Conservation (phyloP, 2,113 vertebrate species). For the Lepus timidus region DNA sequence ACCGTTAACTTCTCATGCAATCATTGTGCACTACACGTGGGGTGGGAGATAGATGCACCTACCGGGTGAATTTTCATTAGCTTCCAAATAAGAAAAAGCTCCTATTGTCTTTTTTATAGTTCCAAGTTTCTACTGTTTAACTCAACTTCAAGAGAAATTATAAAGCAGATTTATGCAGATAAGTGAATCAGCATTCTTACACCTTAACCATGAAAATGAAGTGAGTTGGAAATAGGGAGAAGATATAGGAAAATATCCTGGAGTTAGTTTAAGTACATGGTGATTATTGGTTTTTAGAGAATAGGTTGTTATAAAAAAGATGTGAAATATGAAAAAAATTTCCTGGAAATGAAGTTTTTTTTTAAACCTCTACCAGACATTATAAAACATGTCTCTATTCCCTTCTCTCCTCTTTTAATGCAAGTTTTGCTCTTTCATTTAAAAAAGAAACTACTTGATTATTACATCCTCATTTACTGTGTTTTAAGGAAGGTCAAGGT, state of each 20-base stretch:
- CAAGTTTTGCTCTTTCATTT: constrained; percentile 75
- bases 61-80: constrained; percentile 35
- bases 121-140: background rate
- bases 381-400: constrained; percentile 58
- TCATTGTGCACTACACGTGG: constrained; percentile 52
- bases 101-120: background rate
- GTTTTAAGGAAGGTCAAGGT: constrained; percentile 76
- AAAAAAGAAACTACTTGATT: constrained; percentile 77
- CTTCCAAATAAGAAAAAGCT: background rate
- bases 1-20: constrained; percentile 48
- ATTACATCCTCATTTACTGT: constrained; percentile 76
- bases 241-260: background rate
- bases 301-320: constrained; percentile 61
- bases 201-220: constrained; percentile 63
- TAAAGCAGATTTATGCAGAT: constrained; percentile 58
- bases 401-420: constrained; percentile 42
- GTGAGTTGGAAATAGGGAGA: constrained; percentile 54
- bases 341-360: constrained; percentile 59
- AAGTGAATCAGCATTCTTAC: constrained; percentile 74
- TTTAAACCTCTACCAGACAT: constrained; percentile 31
- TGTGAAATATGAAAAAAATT: constrained; percentile 62
- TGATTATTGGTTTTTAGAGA: constrained; percentile 56
- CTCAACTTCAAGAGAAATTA: constrained; percentile 74
- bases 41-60: constrained; percentile 55
- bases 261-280: constrained; percentile 19